These are phyloP conservation scores for Melinaea marsaeus DNA, from an alignment of 2,888 invertebrate species.

Conservation along the genomic window DNA sequence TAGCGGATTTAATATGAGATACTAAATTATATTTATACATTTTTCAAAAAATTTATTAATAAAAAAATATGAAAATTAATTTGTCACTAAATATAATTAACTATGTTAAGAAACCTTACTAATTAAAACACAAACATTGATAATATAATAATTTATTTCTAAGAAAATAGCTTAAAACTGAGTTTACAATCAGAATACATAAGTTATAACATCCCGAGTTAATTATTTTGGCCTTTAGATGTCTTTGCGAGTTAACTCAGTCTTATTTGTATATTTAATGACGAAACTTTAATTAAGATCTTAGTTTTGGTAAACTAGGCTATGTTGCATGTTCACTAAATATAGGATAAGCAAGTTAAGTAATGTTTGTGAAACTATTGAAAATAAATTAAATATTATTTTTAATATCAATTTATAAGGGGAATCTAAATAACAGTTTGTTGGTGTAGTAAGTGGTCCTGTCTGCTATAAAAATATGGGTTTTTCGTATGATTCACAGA, in stretches of 20 bases:
- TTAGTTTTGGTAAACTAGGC: slow-evolving; percentile 1
- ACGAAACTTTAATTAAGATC: slow-evolving; percentile 5
- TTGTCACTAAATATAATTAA: neutral
- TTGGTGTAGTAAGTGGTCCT: no score
- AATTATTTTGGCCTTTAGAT: neutral
- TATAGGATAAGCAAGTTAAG: neutral
- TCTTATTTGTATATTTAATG: slow-evolving; percentile 6
- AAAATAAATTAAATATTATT: neutral
- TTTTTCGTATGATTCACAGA: no score
- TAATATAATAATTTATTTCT: no score
- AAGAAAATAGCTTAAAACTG: neutral
- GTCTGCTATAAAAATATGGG: no score
- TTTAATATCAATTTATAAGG: no score
- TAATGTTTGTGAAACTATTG: neutral
- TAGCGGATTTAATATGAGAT: no score
- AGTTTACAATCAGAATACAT: slow-evolving; percentile 11
- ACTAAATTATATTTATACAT: no score
- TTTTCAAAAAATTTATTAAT: neutral
- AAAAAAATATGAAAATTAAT: neutral
- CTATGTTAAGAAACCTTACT: no score
- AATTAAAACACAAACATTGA: no score
- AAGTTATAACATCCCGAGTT: slow-evolving; percentile 3
- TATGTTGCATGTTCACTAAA: neutral
- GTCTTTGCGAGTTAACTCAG: slow-evolving; percentile 3
- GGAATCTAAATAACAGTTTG: no score